Evolutionary conservation across 1,140 invertebrate genomes (phyloP), one percentile per base, ranked within the genome.

Genomic region (Ditylenchus dipsaci): DNA sequence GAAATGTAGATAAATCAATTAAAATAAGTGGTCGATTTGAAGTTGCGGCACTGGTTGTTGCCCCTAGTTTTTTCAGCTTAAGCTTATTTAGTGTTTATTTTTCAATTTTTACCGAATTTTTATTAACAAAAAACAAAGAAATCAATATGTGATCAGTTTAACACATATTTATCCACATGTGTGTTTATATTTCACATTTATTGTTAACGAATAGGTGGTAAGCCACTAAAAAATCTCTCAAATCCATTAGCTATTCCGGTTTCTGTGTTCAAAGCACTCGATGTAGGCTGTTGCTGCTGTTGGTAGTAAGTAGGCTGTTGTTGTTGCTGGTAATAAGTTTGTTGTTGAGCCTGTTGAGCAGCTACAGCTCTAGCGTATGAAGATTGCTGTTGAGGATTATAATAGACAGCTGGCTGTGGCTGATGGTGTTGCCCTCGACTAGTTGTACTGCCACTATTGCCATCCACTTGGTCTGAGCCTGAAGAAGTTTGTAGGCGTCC

Each of bases 141-240:
- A n/a, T n/a, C n/a, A n/a, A n/a, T n/a, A n/a, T n/a, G n/a, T n/a
- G n/a, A n/a, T n/a, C n/a, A n/a, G n/a, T n/a, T n/a, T n/a, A n/a
- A n/a, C n/a, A n/a, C n/a, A n/a, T n/a, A n/a, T n/a, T n/a, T n/a
- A n/a, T n/a, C n/a, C n/a, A n/a, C n/a, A n/a, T n/a, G n/a, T n/a
- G n/a, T n/a, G n/a, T n/a, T n/a, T n/a, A n/a, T n/a, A n/a, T n/a
- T n/a, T n/a, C n/a, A n/a, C n/a, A n/a, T n/a, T n/a, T n/a, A n/a
- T n/a, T n/a, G n/a, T 38, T 38, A 38, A 21, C 68, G 69, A 62
- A 69, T 69, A n/a, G 74, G 74, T 33, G 74, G 75, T 17, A 69
- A 42, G 26, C 74, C 74, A 57, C 72, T 76, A 63, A 75, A 75
- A 27, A 75, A 75, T 13, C 74, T 68, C 62, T 67, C 74, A 59